Percentiles rank a stretch among this genome's conserved stretches.
Conservation (phyloP, 2,113 vertebrate species). For the Stercorarius parasiticus region DNA sequence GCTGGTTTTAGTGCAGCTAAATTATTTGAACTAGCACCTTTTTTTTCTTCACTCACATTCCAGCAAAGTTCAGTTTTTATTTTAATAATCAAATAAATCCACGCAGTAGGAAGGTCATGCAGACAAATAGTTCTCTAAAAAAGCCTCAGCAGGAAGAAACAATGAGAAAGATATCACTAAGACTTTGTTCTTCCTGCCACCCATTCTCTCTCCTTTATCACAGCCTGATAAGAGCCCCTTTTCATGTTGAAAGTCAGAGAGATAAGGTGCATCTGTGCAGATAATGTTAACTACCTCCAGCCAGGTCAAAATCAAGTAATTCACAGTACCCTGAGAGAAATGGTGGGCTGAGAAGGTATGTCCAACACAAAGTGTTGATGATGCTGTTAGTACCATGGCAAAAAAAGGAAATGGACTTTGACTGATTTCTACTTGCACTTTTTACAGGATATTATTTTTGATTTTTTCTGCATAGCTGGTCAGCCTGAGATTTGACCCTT, state of each 20-base stretch:
- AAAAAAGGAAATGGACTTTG: neutral
- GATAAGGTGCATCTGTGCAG: neutral
- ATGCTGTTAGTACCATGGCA: neutral
- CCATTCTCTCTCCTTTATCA: neutral
- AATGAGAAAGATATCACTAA: neutral
- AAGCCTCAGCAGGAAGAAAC: neutral
- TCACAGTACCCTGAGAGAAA: neutral
- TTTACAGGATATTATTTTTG: neutral
- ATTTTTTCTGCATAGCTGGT: neutral
- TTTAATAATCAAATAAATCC: conserved; percentile 27
- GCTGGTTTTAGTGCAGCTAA: neutral
- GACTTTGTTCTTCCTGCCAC: conserved; percentile 18
- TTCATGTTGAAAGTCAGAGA: conserved; percentile 17
- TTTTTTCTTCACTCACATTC: neutral
- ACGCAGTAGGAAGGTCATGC: conserved; percentile 16
- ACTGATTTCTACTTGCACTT: neutral
- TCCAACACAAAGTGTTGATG: neutral
- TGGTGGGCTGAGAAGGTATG: neutral
- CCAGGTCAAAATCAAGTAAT: conserved; percentile 1
- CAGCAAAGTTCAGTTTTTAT: conserved; percentile 4
- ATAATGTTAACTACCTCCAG: conserved; percentile 8
- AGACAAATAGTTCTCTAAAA: neutral
- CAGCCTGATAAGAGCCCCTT: conserved; percentile 7
- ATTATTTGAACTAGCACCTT: neutral
- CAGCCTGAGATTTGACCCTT: neutral